Evolutionary conservation across 2,113 vertebrate species (phyloP).

Genomic region (Callaeas wilsoni): DNA sequence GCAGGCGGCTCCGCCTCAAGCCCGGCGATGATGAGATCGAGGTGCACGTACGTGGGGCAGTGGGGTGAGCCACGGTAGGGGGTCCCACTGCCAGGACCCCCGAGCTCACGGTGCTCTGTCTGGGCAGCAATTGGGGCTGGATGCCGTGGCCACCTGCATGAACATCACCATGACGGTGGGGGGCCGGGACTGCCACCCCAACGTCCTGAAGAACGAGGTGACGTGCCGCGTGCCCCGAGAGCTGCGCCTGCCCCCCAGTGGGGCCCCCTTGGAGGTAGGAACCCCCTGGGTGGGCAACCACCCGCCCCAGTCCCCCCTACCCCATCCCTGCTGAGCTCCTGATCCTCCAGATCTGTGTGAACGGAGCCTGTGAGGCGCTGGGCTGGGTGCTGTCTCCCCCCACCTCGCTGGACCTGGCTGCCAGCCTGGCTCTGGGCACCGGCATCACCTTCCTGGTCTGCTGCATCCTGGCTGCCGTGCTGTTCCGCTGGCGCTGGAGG

Average conservation of each 20-base stretch:
- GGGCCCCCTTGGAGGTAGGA: slow-evolving; percentile 79
- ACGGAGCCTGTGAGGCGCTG: slow-evolving; percentile 70
- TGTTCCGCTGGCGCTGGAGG: slow-evolving; percentile 74
- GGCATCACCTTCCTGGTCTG: slow-evolving; percentile 72
- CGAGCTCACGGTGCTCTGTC: neutral
- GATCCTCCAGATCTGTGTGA: slow-evolving; percentile 70
- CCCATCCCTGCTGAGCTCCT: neutral
- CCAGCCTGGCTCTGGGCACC: slow-evolving; percentile 77
- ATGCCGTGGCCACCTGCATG: slow-evolving; percentile 81
- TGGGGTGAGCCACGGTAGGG: neutral
- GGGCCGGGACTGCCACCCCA: slow-evolving; percentile 80
- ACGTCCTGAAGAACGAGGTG: slow-evolving; percentile 84
- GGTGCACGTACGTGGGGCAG: slow-evolving; percentile 73
- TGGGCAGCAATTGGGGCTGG: slow-evolving; percentile 82
- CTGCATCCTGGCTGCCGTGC: slow-evolving; percentile 63
- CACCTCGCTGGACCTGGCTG: slow-evolving; percentile 69
- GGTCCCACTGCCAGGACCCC: rapidly evolving
- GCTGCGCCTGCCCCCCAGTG: slow-evolving; percentile 69
- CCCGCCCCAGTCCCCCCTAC: rapidly evolving
- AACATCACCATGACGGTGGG: slow-evolving; percentile 84
- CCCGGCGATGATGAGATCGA: slow-evolving; percentile 78
- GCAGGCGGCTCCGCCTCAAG: slow-evolving; percentile 67
- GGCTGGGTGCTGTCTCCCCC: slow-evolving; percentile 76
- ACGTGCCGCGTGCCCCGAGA: slow-evolving; percentile 83
- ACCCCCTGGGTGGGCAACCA: rapidly evolving